These are phyloP conservation scores for Diloba caeruleocephala DNA, from an alignment of 2,888 invertebrate species.

Conservation along the genomic window DNA sequence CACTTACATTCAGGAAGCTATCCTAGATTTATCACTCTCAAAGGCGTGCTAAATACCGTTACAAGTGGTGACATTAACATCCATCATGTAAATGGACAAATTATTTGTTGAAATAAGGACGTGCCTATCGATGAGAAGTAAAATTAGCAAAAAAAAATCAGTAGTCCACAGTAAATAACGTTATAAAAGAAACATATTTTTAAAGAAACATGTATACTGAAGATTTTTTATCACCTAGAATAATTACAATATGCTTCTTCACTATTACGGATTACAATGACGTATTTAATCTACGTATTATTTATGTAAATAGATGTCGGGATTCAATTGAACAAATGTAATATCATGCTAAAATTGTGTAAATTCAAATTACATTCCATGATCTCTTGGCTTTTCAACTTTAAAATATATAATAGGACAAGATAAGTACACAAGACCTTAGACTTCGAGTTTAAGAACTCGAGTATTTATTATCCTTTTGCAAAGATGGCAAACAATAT, in stretches of 20 bases:
- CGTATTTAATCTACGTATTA: slow-evolving; percentile 34
- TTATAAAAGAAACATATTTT: slow-evolving; percentile 48
- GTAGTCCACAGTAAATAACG: slow-evolving; percentile 55
- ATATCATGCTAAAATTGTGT: slow-evolving; percentile 23
- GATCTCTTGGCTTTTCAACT: slow-evolving; percentile 18
- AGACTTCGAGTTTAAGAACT: slow-evolving; percentile 53
- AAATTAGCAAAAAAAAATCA: slow-evolving; percentile 53
- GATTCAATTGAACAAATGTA: slow-evolving; percentile 12
- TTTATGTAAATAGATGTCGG: slow-evolving; percentile 18
- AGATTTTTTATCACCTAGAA: slow-evolving; percentile 23
- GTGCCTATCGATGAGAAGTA: slow-evolving; percentile 60
- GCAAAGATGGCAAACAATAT: slow-evolving; percentile 82
- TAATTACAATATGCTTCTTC: slow-evolving; percentile 34
- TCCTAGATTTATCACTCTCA: slow-evolving; percentile 72
- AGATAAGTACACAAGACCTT: slow-evolving; percentile 65
- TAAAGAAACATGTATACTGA: slow-evolving; percentile 30
- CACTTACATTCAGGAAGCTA: slow-evolving; percentile 66
- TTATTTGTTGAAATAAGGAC: slow-evolving; percentile 71
- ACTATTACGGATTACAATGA: slow-evolving; percentile 38
- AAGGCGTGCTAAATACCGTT: slow-evolving; percentile 72
- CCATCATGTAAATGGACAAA: slow-evolving; percentile 75
- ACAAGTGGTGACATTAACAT: slow-evolving; percentile 69
- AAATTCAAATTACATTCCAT: slow-evolving; percentile 16
- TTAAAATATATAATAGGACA: slow-evolving; percentile 56
- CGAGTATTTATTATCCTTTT: slow-evolving; percentile 71